Conservation (phyloP, 2,888 invertebrate species). For the Drosophila suboccidentalis region DNA sequence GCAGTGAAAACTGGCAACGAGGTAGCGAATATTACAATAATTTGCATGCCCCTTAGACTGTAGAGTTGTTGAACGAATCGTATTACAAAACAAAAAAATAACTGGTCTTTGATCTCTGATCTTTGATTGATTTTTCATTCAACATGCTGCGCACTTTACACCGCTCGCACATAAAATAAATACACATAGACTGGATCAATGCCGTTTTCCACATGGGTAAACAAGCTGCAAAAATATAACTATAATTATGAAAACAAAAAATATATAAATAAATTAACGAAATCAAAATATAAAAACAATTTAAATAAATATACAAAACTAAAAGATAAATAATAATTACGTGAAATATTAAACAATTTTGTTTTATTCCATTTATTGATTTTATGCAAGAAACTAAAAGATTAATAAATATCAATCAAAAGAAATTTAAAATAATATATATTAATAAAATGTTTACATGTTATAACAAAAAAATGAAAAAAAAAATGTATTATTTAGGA, state of each 20-base stretch:
- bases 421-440: neutral
- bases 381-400: neutral
- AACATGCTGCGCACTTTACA: slow-evolving; percentile 60
- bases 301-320: neutral
- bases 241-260: neutral
- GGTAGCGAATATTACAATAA: slow-evolving; percentile 2
- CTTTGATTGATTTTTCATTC: slow-evolving; percentile 55
- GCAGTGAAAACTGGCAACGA: slow-evolving; percentile 11
- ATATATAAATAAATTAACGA: neutral
- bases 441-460: too few relatives aligned
- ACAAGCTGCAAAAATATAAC: slow-evolving; percentile 13
- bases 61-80: slow-evolving; percentile 6
- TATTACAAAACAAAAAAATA: slow-evolving; percentile 11
- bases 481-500: neutral
- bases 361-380: neutral
- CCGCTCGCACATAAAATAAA: slow-evolving; percentile 34
- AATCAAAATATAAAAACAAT: neutral
- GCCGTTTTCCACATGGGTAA: slow-evolving; percentile 91
- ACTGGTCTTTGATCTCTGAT: slow-evolving; percentile 25
- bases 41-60: slow-evolving; percentile 20
- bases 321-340: neutral
- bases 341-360: neutral
- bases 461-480: neutral
- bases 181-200: slow-evolving; percentile 89
- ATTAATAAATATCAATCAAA: neutral